Conservation (phyloP, 2,888 invertebrate species). For the Folsomia manolachei region DNA sequence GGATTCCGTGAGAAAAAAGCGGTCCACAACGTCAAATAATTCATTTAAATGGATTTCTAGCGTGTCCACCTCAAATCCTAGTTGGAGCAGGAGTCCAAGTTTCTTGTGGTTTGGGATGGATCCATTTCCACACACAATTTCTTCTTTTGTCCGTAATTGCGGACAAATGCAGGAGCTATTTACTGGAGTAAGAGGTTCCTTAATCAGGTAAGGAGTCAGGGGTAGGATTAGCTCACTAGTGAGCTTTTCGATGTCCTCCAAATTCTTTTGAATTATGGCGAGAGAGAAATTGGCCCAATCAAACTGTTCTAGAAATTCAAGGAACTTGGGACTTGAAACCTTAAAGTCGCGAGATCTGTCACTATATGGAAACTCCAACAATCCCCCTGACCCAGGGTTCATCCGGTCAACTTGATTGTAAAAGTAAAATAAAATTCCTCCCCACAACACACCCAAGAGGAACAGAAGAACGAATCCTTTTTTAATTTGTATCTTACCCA, state of each 20-base stretch:
- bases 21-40: constrained; percentile 30
- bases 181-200: background rate
- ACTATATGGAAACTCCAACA: too few relatives aligned
- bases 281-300: background rate
- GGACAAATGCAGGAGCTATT: background rate
- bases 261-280: background rate
- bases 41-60: constrained; percentile 37
- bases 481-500: too few relatives aligned
- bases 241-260: background rate
- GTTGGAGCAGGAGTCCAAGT: background rate
- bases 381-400: too few relatives aligned
- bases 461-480: too few relatives aligned
- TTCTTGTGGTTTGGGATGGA: background rate
- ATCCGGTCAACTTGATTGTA: too few relatives aligned
- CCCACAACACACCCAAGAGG: too few relatives aligned
- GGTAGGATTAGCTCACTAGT: background rate
- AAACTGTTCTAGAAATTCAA: too few relatives aligned
- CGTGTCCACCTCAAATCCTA: constrained; percentile 34
- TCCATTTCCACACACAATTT: background rate
- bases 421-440: too few relatives aligned
- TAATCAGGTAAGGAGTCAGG: background rate
- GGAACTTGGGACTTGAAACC: too few relatives aligned
- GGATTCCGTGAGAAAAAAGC: constrained; percentile 33
- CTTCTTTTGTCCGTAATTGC: background rate
- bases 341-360: too few relatives aligned